Conservation (phyloP, 2,797 vertebrate species). For the Rhinoraja longicauda region DNA sequence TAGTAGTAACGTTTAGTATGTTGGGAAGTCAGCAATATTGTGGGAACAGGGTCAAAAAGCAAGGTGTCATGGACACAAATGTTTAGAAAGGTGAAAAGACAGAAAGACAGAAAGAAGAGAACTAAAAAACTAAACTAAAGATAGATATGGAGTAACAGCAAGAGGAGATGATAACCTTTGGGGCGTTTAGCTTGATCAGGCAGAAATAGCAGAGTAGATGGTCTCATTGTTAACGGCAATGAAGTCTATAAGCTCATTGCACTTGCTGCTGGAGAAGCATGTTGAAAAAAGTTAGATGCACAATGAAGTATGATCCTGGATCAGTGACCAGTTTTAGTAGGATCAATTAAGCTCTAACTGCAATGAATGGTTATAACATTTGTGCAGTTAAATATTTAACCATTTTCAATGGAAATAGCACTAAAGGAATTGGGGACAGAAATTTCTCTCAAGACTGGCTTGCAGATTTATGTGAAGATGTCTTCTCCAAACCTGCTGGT, state of each 20-base stretch:
- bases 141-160: neutral
- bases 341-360: neutral
- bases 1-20: too few species aligned
- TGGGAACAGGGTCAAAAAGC: neutral
- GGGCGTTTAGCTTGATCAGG: neutral
- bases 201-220: neutral
- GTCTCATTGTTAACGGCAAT: neutral
- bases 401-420: too few species aligned
- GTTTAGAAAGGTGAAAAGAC: neutral
- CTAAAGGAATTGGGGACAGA: too few species aligned
- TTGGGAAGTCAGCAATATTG: neutral
- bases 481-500: neutral
- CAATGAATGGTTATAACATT: neutral
- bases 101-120: neutral
- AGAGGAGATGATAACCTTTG: neutral
- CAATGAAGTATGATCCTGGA: neutral
- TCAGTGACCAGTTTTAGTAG: neutral
- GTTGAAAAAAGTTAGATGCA: neutral
- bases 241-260: neutral
- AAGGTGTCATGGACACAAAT: neutral
- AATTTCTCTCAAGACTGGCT: neutral
- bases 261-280: neutral
- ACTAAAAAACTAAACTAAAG: too few species aligned
- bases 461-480: neutral
- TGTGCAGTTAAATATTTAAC: neutral